Base-by-base conservation (phyloP, 1,140 invertebrate genomes). In the Trinorchestia longiramus region DNA sequence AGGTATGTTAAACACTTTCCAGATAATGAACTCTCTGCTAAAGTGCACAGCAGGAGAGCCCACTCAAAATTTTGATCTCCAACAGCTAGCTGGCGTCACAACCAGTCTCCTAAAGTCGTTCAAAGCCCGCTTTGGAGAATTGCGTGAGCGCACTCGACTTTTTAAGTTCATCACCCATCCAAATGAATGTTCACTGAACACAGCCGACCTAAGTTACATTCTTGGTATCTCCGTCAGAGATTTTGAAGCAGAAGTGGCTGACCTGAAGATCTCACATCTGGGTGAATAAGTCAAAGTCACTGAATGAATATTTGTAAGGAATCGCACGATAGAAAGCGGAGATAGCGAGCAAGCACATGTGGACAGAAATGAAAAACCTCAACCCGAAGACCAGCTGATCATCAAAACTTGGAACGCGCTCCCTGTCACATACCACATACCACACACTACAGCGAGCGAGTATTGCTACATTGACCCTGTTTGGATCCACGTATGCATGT, bases 231-330 rank as follows among this genome's bases (percentile, higher is more conserved):
- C 23, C 47, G 4, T 47, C 3, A 23, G 36, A 57, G 45, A 57
- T 57, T 95, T 57, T 57, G 40, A 53, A 28, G 45, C 47, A n/a
- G 43, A 95, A 95, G 95, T 45, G 4, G 95, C 95, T 95, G 42
- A 95, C 41, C 95, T 95, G 23, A 95, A 95, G 94, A 77, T 0
- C 95, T 95, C 95, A 95, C 17, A 95, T 43, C 45, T 45, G 95
- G 43, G 36, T 47, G 95, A 43, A 47, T 45, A 15, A 23, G 28
- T 91, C 43, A 11, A 42, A 91, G 41, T 91, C 88, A 42, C 88
- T 42, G 3, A 91, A 95, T 45, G 41, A 95, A 95, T 43, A 95
- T 45, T 95, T 95, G 95, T 11, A 95, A 95, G 43, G 44, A 45
- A 3, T 95, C 36, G 57, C 43, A 4, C 41, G 40, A 6, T 4